Conservation (phyloP, 2,113 vertebrate species). For the Leptobrachium ailaonicum region DNA sequence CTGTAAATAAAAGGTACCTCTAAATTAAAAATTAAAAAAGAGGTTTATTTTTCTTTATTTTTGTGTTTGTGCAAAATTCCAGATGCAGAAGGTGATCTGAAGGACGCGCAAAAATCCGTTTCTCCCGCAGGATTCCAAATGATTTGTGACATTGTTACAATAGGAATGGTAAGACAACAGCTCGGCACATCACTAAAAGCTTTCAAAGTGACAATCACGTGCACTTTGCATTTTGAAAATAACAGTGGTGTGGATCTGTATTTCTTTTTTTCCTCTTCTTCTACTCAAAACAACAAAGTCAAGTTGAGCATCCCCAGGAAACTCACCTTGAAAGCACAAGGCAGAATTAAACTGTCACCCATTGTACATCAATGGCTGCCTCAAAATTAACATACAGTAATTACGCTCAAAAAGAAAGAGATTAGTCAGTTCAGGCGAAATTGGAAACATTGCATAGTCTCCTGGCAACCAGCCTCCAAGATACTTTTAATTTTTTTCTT, state of each 20-base stretch:
- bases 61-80: not conserved
- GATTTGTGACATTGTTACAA: slow-evolving; percentile 17
- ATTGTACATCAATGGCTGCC: slow-evolving; percentile 18
- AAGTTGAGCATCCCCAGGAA: slow-evolving; percentile 3
- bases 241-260: not conserved
- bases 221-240: not conserved
- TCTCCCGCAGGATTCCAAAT: slow-evolving; percentile 4
- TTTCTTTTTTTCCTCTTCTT: not conserved
- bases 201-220: slow-evolving; percentile 7
- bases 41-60: not conserved
- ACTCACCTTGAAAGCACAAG: not conserved
- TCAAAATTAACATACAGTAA: slow-evolving; percentile 20
- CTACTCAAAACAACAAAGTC: slow-evolving; percentile 27
- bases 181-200: slow-evolving; percentile 4
- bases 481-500: too few species aligned
- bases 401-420: not conserved
- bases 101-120: not conserved
- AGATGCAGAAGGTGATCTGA: not conserved
- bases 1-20: slow-evolving; percentile 2
- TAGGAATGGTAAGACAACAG: not conserved
- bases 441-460: too few species aligned
- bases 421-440: not conserved
- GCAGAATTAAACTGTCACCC: slow-evolving; percentile 23
- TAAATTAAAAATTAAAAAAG: not conserved
- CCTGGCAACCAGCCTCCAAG: too few species aligned